Evolutionary conservation across 1,140 invertebrate genomes (phyloP).

Genomic region (Leptinotarsa defecta): DNA sequence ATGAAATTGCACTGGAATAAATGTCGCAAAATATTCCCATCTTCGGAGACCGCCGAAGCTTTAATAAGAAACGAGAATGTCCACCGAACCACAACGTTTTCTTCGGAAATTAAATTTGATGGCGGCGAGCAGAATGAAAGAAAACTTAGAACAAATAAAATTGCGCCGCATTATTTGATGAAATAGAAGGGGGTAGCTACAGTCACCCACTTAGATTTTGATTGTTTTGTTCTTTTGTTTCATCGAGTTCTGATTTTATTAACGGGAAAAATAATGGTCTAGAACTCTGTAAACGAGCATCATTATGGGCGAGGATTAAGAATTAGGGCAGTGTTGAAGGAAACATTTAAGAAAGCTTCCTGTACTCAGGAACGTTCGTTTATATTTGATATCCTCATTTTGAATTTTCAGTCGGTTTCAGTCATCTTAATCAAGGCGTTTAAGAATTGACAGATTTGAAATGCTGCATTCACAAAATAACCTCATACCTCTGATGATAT

Average conservation of each 20-base stretch:
- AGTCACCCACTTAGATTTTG: neutral
- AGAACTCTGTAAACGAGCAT: no score
- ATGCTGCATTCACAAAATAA: no score
- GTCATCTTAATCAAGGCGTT: no score
- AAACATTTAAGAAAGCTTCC: no score
- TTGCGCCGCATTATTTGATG: neutral
- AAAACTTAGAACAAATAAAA: conserved; percentile 4
- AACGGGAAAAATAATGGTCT: no score
- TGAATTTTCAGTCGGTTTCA: no score
- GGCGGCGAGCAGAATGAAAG: conserved; percentile 1
- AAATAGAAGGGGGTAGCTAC: neutral
- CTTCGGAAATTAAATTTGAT: conserved; percentile 1
- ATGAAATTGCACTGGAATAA: neutral
- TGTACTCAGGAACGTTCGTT: no score
- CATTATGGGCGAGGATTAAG: no score
- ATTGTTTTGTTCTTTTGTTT: neutral
- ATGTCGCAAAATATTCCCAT: neutral
- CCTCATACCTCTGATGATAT: no score
- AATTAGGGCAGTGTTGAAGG: no score
- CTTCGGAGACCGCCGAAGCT: neutral
- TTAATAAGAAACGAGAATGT: conserved; percentile 6
- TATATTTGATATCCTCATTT: no score
- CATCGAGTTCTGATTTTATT: neutral
- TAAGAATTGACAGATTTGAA: no score
- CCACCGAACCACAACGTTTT: conserved; percentile 2